Evolutionary conservation across 2,888 invertebrate species (phyloP), one percentile per base, ranked within the genome.

Genomic region (Spodoptera littoralis): DNA sequence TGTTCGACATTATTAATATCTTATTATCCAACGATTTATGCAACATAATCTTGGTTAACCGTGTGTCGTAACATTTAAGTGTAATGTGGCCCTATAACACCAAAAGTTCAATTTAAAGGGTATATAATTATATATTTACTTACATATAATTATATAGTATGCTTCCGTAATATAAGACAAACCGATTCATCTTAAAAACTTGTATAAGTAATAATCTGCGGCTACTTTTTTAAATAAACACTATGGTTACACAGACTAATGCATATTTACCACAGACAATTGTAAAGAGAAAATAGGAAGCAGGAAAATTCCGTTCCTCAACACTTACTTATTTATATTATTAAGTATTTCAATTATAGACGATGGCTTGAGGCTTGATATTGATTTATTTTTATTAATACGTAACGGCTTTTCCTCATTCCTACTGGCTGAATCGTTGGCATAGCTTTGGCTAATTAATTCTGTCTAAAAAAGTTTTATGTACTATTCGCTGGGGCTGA

Each of bases 231-330:
- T 70, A 56, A 58, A 53, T 51, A 56, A 61, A 71, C 27, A 44
- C 44, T 8, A 46, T 24, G 30, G 47, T 55, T 53, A 24, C 13
- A 45, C 36, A 50, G 56, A 53, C 22, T 56, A 55, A 60, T 74
- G 54, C 59, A 54, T 47, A 66, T 67, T 77, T 56, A 80, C 79
- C 81, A 73, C 81, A 82, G 75, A 83, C 75, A 79, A 77, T 74
- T 53, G 55, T 51, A 62, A 49, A 77, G 81, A 60, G 77, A 79
- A 83, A 82, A 76, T 69, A 72, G 84, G 77, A 81, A 81, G 74
- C 70, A 70, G 45, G 55, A 67, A 70, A 60, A 50, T 52, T 48
- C 43, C 24, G 45, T 49, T 41, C n/a, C 27, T 12, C 52, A 58
- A 61, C 52, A 47, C 27, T 57, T 48, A 51, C 65, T 65, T 50